phyloP scores from a whole-genome alignment of 2,113 vertebrate genomes.

The Podarcis cretensis region DNA sequence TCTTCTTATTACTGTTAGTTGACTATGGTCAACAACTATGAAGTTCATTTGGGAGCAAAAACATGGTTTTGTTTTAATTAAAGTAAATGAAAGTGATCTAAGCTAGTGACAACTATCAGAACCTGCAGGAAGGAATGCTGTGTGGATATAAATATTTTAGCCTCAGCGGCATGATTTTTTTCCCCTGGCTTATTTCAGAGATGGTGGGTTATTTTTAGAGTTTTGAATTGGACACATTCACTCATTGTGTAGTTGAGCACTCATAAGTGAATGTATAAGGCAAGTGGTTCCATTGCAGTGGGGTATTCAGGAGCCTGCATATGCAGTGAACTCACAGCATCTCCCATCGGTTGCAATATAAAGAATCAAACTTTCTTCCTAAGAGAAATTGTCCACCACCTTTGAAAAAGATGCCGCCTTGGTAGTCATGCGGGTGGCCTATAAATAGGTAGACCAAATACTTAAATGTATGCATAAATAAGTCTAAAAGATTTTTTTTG shows the following conservation, averaged over 20 bases:
- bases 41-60: not conserved
- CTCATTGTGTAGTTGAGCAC: not conserved
- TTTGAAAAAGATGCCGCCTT: no score
- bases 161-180: not conserved
- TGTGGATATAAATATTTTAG: not conserved
- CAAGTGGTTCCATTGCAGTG: not conserved
- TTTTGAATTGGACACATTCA: not conserved
- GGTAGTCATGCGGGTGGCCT: no score
- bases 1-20: not conserved
- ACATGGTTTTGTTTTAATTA: not conserved
- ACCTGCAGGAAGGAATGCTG: no score
- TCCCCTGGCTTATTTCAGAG: not conserved
- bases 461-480: not conserved
- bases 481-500: not conserved
- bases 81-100: not conserved
- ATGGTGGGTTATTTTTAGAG: not conserved
- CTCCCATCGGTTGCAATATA: not conserved
- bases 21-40: not conserved
- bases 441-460: not conserved
- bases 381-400: no score
- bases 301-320: not conserved
- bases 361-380: no score
- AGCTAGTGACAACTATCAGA: not conserved
- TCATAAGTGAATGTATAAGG: not conserved
- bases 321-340: not conserved